Conservation (phyloP, 2,797 vertebrate genomes). For the Jordanella pulchra region DNA sequence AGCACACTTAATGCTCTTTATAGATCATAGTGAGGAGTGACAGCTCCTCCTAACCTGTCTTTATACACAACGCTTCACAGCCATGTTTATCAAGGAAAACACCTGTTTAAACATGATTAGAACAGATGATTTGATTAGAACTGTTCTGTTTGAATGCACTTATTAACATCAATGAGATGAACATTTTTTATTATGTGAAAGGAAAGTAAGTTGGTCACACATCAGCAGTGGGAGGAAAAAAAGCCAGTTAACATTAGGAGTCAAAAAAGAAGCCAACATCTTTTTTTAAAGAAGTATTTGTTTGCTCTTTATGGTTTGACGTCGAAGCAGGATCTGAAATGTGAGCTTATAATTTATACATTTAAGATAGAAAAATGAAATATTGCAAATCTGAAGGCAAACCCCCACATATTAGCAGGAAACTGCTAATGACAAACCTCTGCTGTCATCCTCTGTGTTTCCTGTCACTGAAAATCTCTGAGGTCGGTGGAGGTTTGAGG, state of each 20-base stretch:
- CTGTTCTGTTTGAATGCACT: neutral
- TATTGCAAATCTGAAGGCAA: too few relatives aligned
- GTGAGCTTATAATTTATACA: too few relatives aligned
- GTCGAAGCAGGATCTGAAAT: too few relatives aligned
- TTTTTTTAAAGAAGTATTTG: too few relatives aligned
- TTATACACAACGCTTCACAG: conserved; percentile 32
- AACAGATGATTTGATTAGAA: too few relatives aligned
- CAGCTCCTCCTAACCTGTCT: conserved; percentile 25
- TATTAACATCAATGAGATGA: neutral
- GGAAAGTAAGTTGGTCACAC: neutral
- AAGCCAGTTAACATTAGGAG: neutral
- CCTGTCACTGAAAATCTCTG: too few relatives aligned
- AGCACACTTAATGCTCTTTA: conserved; percentile 42
- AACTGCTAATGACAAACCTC: too few relatives aligned
- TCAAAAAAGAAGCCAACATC: neutral
- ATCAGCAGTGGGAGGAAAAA: neutral
- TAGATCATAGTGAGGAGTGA: conserved; percentile 62
- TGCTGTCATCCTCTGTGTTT: too few relatives aligned
- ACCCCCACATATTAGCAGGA: too few relatives aligned
- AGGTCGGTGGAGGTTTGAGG: too few relatives aligned
- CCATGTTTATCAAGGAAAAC: conserved; percentile 61
- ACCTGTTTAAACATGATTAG: conserved; percentile 85
- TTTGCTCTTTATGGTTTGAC: too few relatives aligned
- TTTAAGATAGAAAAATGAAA: too few relatives aligned
- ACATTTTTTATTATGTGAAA: neutral